Base-by-base conservation (phyloP, 2,888 invertebrate genomes). In the Pristionchus japonicus region DNA sequence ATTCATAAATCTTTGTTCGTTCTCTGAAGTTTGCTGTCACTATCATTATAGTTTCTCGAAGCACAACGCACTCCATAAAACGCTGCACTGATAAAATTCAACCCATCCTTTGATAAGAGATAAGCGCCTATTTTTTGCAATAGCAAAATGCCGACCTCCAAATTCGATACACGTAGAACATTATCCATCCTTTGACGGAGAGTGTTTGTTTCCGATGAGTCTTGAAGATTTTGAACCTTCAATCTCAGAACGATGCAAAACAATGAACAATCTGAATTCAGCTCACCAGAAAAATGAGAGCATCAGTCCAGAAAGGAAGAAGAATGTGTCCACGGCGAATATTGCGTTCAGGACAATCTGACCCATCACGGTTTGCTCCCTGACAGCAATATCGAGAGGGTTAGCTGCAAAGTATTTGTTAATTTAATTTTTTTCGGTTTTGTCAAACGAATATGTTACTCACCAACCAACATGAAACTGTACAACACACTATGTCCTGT, bases 281-380 rank as follows among this genome's bases (percentile, higher is more conserved):
- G 7, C 4, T n/a, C 13, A 67, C 85, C 85, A 87, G 34, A 87
- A 37, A 23, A 87, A 87, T 9, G 77, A 64, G 20, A 89, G 86
- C 27, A 91, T 85, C 34, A 92, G 82, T 20, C 91, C 91, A 9
- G 89, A 89, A 15, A 91, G 87, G 70, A 92, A 89, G 85, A 92
- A 89, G 88, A 91, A 91, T 2, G 92, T 89, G 80, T 91, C 91
- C 6, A 92, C 91, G 23, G 90, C 88, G 61, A 90, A 89, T 52
- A 88, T 89, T 9, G 88, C 91, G 49, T 89, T 92, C 2, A 88
- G 31, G 37, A 92, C 43, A n/a, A 91, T 61, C 61, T 89, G 85
- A 0, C 89, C 67, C 57, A 88, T 40, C 64, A 37, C 7, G 61
- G 88, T 31, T 37, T 82, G 27, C 61, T 80, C 37, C 52, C 52